phyloP scores from a whole-genome alignment of 92 coral and sea anemone genomes.

The Micromussa lordhowensis region DNA sequence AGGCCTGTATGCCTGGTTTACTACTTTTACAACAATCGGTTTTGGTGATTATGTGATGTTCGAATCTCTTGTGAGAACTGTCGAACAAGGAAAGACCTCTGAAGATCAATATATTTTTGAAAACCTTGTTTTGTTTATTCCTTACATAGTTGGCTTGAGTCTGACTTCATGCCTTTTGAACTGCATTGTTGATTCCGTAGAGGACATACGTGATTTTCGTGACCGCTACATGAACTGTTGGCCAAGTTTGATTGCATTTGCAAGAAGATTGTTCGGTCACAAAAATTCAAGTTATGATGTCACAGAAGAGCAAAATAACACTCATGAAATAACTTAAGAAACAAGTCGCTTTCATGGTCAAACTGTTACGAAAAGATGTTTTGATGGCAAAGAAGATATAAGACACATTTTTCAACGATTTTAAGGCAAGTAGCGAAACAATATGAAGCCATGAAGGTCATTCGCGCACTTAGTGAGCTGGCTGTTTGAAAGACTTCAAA shows the following conservation, averaged over 20 bases:
- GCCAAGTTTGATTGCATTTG: background rate
- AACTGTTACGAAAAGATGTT: no score
- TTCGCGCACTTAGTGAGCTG: no score
- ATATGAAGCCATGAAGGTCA: no score
- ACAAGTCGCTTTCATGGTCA: background rate
- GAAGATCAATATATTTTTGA: background rate
- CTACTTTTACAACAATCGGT: conserved; percentile 33
- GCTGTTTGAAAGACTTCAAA: no score
- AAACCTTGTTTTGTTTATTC: background rate
- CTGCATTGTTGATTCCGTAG: conserved; percentile 22
- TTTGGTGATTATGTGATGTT: conserved; percentile 27
- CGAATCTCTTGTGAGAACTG: background rate
- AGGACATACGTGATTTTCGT: conserved; percentile 7
- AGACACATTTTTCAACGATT: no score
- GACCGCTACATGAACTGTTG: background rate
- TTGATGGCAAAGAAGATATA: no score
- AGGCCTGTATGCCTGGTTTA: conserved; percentile 38
- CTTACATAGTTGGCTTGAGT: conserved; percentile 4
- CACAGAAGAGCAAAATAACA: no score
- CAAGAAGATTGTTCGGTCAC: background rate
- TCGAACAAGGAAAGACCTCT: background rate
- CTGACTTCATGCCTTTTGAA: conserved; percentile 13
- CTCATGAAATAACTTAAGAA: background rate
- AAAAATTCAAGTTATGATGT: background rate
- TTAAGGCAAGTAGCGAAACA: no score